phyloP scores from a whole-genome alignment of 2,113 vertebrate genomes.

The Heterochromis multidens region DNA sequence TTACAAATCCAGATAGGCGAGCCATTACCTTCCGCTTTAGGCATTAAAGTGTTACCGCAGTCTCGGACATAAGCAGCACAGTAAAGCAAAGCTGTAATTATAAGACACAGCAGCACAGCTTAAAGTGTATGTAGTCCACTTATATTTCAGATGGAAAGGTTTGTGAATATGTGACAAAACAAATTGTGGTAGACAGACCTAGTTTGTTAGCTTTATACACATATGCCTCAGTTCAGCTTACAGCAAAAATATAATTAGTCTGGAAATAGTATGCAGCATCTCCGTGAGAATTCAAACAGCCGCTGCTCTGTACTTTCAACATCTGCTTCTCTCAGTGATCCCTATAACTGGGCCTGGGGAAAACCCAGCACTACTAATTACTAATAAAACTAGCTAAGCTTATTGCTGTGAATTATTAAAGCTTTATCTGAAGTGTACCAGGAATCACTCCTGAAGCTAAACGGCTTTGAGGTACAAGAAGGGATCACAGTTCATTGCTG shows the following conservation, averaged over 20 bases:
- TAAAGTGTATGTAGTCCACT: neutral
- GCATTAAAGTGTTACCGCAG: constrained; percentile 17
- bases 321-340: constrained; percentile 86
- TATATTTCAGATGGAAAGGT: neutral
- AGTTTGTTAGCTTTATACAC: constrained; percentile 69
- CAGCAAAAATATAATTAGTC: constrained; percentile 79
- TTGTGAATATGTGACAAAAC: constrained; percentile 42
- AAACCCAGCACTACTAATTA: constrained; percentile 85
- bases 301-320: constrained; percentile 77
- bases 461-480: constrained; percentile 71
- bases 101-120: neutral
- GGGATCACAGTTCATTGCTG: constrained; percentile 56
- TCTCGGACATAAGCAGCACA: neutral
- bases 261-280: constrained; percentile 60
- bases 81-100: neutral
- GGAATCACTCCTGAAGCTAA: constrained; percentile 78
- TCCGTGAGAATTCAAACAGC: constrained; percentile 73
- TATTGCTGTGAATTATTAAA: constrained; percentile 90
- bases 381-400: constrained; percentile 88
- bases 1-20: constrained; percentile 45
- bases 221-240: constrained; percentile 71
- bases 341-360: constrained; percentile 70
- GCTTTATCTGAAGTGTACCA: constrained; percentile 81
- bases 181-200: constrained; percentile 60
- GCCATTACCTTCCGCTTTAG: constrained; percentile 23